These are phyloP conservation scores for Cantharis lateralis DNA, from an alignment of 2,888 invertebrate species.

Conservation along the genomic window DNA sequence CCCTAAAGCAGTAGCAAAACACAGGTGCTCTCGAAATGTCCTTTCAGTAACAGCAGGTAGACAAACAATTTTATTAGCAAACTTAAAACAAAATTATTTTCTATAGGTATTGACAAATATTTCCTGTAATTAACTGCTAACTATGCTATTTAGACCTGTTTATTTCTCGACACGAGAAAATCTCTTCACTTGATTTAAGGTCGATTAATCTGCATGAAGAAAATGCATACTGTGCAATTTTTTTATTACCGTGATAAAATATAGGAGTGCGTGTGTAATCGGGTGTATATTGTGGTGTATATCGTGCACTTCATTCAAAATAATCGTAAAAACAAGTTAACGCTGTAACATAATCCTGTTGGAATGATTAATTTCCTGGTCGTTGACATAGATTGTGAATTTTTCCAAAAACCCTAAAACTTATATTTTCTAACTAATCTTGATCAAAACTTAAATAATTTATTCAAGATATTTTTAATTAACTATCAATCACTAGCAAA, in stretches of 20 bases:
- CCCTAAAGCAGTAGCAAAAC: conserved; percentile 29
- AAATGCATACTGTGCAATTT: conserved; percentile 7
- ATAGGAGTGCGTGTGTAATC: conserved; percentile 28
- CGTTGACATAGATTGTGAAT: conserved; percentile 24
- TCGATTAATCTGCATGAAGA: not conserved
- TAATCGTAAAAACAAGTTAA: conserved; percentile 22
- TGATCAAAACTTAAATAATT: not conserved
- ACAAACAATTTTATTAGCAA: conserved; percentile 15
- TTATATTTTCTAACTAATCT: not conserved
- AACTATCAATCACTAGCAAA: not conserved
- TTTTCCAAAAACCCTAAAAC: not conserved
- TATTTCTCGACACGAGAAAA: not conserved
- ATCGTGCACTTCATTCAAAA: conserved; percentile 23
- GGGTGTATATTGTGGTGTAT: conserved; percentile 26
- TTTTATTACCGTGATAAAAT: conserved; percentile 17
- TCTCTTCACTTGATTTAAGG: conserved; percentile 3
- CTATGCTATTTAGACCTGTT: not conserved
- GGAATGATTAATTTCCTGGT: conserved; percentile 28
- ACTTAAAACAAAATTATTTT: not conserved
- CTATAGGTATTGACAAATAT: not conserved
- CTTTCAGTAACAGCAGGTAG: conserved; percentile 23
- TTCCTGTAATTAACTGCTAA: not conserved
- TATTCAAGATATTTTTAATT: not conserved
- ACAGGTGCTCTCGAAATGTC: conserved; percentile 28
- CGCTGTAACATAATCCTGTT: conserved; percentile 19